A percentile compares a stretch with the other conserved stretches of the same genome.
These are phyloP conservation scores for Pelobates fuscus DNA, from an alignment of 2,113 vertebrate genomes.

Conservation along the genomic window DNA sequence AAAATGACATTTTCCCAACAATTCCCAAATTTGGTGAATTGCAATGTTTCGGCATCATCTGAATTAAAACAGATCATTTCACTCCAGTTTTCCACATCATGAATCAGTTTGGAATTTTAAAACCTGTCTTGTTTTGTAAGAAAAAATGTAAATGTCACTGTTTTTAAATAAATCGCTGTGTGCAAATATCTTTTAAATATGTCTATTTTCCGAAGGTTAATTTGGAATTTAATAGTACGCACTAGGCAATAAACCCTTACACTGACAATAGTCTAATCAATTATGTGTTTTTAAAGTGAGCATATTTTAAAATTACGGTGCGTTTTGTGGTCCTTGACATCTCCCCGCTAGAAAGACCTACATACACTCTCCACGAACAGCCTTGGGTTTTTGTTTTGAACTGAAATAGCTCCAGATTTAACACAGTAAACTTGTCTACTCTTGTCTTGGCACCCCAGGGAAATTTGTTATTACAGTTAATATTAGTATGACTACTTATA, in stretches of 20 bases:
- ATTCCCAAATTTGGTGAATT: too few relatives aligned
- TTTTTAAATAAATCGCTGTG: too few relatives aligned
- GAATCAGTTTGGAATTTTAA: too few relatives aligned
- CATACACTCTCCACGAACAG: background rate
- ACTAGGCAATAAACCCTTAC: background rate
- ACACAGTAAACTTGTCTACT: slow-evolving; percentile 7
- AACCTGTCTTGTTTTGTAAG: too few relatives aligned
- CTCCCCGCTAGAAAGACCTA: background rate
- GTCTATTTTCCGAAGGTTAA: background rate
- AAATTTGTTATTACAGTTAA: slow-evolving; percentile 32
- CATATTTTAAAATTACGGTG: too few relatives aligned
- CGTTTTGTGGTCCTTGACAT: background rate
- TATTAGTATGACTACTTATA: background rate
- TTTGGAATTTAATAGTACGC: background rate
- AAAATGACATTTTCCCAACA: too few relatives aligned
- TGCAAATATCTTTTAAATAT: too few relatives aligned
- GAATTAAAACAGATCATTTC: too few relatives aligned
- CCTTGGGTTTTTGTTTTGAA: slow-evolving; percentile 18
- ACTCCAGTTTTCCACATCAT: too few relatives aligned
- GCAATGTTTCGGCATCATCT: too few relatives aligned
- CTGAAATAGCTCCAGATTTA: slow-evolving; percentile 13
- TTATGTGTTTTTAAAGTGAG: background rate
- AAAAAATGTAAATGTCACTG: too few relatives aligned
- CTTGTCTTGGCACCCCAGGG: slow-evolving; percentile 10
- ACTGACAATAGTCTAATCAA: background rate